Conservation (phyloP, 2,797 vertebrate species). For the Dallia pectoralis region DNA sequence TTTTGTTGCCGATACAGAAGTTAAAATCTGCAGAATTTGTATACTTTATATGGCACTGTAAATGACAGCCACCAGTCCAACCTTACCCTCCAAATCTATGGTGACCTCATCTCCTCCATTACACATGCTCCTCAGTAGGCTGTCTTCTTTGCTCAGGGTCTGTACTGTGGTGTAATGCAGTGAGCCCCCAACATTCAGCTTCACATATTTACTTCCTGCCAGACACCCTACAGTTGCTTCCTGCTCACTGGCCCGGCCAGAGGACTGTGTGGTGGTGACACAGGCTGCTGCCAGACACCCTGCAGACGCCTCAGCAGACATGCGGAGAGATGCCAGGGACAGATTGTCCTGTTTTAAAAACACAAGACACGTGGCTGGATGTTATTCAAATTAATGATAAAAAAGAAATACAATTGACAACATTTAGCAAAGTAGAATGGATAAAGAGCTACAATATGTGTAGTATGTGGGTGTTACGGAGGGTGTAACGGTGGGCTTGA, state of each 20-base stretch:
- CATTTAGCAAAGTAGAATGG: not conserved
- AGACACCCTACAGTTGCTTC: slow-evolving; percentile 57
- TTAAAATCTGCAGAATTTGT: too few species aligned
- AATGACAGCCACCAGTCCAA: not conserved
- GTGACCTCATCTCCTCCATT: slow-evolving; percentile 80
- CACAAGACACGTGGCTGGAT: slow-evolving; percentile 22
- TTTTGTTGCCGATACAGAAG: too few species aligned
- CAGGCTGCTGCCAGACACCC: slow-evolving; percentile 66
- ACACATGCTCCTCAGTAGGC: slow-evolving; percentile 82
- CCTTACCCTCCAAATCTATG: slow-evolving; percentile 82
- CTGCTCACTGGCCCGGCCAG: slow-evolving; percentile 60
- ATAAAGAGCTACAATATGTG: too few species aligned
- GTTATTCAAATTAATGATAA: not conserved
- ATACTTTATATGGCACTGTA: too few species aligned
- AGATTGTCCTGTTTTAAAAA: slow-evolving; percentile 43
- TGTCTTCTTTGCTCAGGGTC: slow-evolving; percentile 86
- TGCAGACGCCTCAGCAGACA: slow-evolving; percentile 81
- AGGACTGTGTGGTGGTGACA: slow-evolving; percentile 49
- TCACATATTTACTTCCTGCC: slow-evolving; percentile 85
- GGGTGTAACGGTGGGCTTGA: too few species aligned
- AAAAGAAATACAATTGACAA: not conserved
- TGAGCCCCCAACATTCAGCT: slow-evolving; percentile 87
- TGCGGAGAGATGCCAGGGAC: slow-evolving; percentile 56
- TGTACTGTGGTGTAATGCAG: slow-evolving; percentile 89
- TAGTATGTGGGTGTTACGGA: too few species aligned